Percentiles rank a stretch among this genome's conserved stretches.
Conservation (phyloP, 1,140 invertebrate genomes). For the Contarinia nasturtii region DNA sequence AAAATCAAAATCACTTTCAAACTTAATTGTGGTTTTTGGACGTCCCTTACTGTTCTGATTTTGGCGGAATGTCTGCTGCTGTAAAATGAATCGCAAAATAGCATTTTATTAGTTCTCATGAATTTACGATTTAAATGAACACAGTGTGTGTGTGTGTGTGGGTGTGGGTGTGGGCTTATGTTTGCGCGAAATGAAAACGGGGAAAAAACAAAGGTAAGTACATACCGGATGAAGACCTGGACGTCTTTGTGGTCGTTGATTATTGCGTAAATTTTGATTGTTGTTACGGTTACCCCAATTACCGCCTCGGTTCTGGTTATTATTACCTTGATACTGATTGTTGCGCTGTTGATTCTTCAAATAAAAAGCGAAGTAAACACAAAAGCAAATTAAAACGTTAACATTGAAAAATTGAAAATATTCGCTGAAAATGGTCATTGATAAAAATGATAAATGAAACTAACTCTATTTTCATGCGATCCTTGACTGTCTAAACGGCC, state of each 20-base stretch:
- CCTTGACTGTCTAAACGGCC: conserved; percentile 5
- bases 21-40: conserved; percentile 59
- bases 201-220: no score
- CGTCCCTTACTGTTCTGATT: conserved; percentile 15
- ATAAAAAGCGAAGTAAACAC: no score
- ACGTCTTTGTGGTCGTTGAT: conserved; percentile 11
- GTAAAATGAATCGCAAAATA: conserved; percentile 7
- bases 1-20: conserved; percentile 94
- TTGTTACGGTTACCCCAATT: conserved; percentile 22
- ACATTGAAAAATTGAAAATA: neutral
- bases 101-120: no score
- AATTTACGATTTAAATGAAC: no score
- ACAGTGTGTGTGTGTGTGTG: no score
- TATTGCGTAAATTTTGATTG: conserved; percentile 9
- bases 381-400: neutral
- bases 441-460: neutral
- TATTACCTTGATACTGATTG: conserved; percentile 1
- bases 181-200: no score
- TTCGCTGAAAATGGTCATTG: neutral
- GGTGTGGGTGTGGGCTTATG: no score
- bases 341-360: neutral
- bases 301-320: conserved; percentile 6
- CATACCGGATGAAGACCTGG: neutral
- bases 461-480: neutral
- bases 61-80: conserved; percentile 11